Evolutionary conservation across 2,888 invertebrate species (phyloP), one percentile per base, ranked within the genome.

Genomic region (Metallyticus violacea): DNA sequence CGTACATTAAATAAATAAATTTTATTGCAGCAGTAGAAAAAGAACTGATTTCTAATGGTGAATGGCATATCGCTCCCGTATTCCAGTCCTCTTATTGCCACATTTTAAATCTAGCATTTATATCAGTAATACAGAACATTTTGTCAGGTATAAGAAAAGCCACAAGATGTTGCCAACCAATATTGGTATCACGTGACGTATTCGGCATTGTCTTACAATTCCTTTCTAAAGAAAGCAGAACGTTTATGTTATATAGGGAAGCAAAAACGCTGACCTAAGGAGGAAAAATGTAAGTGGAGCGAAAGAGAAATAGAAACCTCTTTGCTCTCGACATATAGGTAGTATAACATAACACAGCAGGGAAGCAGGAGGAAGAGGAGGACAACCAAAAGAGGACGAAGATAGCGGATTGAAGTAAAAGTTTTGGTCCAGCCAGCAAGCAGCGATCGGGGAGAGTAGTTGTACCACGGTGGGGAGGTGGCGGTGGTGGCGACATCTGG

Each of bases 401-500:
- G 82, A 27, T 80, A 80, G 28, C 30, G 28, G 77, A 77, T 22
- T 77, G 28, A 77, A 76, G 83, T 83, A 27, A 83, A 83, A 83
- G 83, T 83, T 83, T 83, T 77, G 83, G 83, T 83, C 83, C 83
- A 83, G 82, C 82, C 82, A 83, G 81, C 81, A 81, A 78, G 81
- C 81, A 40, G 77, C 77, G 77, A 85, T 82, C 77, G 77, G 26
- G 79, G 26, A 7, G 79, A 40, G 79, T 29, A 26, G 79, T 79
- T 79, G 79, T 26, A 25, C 6, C 25, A 26, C 27, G 80, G 28
- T 62, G 15, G 26, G 26, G 81, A 26, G 82, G 40, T 27, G 29
- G 86, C 26, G 77, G 83, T 83, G 77, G 27, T 83, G 88, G 89
- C 88, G 89, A 89, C 89, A 90, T 89, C 90, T 90, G 88, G 89